These are phyloP conservation scores for Odontamblyopus rebecca DNA, from an alignment of 2,797 vertebrate species.

Conservation along the genomic window DNA sequence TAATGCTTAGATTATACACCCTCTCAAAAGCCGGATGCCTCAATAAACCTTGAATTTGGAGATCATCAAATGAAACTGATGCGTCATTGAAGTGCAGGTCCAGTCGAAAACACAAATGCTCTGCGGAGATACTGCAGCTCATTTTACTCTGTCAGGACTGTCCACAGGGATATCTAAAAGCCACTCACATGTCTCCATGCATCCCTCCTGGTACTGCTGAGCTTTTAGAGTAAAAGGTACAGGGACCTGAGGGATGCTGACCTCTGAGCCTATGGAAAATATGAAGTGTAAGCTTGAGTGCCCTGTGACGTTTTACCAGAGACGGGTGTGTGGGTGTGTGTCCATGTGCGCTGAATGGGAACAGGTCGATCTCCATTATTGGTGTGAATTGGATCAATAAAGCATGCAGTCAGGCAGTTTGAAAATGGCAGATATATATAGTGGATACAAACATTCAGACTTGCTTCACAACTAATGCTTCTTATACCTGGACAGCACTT, in stretches of 20 bases:
- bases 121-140: slow-evolving; percentile 38
- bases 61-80: not conserved
- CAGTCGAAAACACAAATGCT: slow-evolving; percentile 19
- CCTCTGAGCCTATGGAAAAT: slow-evolving; percentile 60
- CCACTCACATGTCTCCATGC: slow-evolving; percentile 60
- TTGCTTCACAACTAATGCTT: slow-evolving; percentile 3
- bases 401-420: slow-evolving; percentile 23
- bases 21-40: not conserved
- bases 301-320: slow-evolving; percentile 14
- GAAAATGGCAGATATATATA: slow-evolving; percentile 24
- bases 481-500: not conserved
- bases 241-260: slow-evolving; percentile 51
- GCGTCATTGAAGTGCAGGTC: slow-evolving; percentile 13
- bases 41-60: not conserved
- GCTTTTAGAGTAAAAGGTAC: slow-evolving; percentile 73
- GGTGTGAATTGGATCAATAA: slow-evolving; percentile 51
- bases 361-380: slow-evolving; percentile 52
- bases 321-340: slow-evolving; percentile 6
- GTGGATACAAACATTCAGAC: slow-evolving; percentile 28
- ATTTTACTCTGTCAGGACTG: slow-evolving; percentile 55
- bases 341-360: slow-evolving; percentile 14
- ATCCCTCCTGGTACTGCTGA: slow-evolving; percentile 49
- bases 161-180: slow-evolving; percentile 70
- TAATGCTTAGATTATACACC: not conserved
- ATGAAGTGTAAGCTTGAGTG: slow-evolving; percentile 48